Conservation (phyloP, 1,140 invertebrate species). For the Vollenhovia emeryi region DNA sequence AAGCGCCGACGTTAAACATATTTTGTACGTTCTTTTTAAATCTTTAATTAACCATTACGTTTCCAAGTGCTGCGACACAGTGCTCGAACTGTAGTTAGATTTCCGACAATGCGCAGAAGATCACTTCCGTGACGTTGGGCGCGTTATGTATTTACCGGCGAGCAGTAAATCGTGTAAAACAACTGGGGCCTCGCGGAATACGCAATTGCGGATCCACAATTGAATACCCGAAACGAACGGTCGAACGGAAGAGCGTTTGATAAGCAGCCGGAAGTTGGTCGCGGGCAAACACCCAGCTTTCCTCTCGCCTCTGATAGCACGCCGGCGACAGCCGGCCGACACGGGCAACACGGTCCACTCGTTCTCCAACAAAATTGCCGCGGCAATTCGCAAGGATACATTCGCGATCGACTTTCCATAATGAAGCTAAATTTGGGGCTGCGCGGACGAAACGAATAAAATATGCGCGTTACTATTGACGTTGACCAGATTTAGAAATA, state of each 20-base stretch:
- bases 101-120: not conserved
- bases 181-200: conserved; percentile 44
- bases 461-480: conserved; percentile 1
- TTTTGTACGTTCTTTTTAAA: not conserved
- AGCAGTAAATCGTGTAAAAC: conserved; percentile 55
- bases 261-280: conserved; percentile 82
- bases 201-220: conserved; percentile 54
- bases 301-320: conserved; percentile 64
- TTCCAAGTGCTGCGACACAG: not conserved
- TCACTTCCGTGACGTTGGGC: conserved; percentile 3
- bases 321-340: conserved; percentile 39
- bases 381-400: conserved; percentile 38
- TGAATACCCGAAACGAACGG: conserved; percentile 68
- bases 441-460: not conserved
- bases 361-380: conserved; percentile 42
- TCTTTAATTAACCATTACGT: not conserved
- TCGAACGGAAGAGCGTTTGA: conserved; percentile 81
- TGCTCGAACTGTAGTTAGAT: not conserved
- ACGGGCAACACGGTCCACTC: conserved; percentile 36
- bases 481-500: not conserved
- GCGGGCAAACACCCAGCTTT: conserved; percentile 77
- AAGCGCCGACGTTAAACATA: not conserved
- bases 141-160: conserved; percentile 12
- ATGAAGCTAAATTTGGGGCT: conserved; percentile 10
- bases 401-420: conserved; percentile 31